Conservation (phyloP, 2,888 invertebrate genomes). For the Acleris laterana region DNA sequence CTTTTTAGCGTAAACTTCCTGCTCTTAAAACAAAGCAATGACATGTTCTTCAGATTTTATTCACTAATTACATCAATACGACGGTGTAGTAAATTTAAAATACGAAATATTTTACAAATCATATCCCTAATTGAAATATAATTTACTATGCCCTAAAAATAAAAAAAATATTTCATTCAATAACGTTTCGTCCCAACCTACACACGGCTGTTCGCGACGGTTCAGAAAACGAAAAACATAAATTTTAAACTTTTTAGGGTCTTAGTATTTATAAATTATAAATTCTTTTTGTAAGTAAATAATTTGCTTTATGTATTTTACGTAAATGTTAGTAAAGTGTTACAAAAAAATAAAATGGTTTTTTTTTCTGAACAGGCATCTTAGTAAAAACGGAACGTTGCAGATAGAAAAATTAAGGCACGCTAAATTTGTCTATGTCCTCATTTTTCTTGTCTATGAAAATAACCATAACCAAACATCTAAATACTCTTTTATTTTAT, state of each 20-base stretch:
- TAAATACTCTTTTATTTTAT: constrained; percentile 11
- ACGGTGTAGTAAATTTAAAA: constrained; percentile 64
- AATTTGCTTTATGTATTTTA: neutral
- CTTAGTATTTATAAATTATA: neutral
- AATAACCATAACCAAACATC: constrained; percentile 20
- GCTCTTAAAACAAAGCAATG: constrained; percentile 82
- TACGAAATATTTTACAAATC: constrained; percentile 74
- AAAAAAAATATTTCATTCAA: constrained; percentile 80
- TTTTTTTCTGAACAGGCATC: neutral
- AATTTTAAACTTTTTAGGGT: neutral
- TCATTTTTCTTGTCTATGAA: constrained; percentile 28
- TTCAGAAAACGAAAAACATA: constrained; percentile 22
- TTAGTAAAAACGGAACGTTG: constrained; percentile 37
- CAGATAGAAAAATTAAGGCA: constrained; percentile 37
- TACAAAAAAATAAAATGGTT: constrained; percentile 1
- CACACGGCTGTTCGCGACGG: constrained; percentile 40
- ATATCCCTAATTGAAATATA: constrained; percentile 78
- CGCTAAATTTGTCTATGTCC: constrained; percentile 35
- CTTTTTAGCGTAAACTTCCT: constrained; percentile 84
- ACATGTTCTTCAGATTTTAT: constrained; percentile 74
- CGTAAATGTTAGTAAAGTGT: neutral
- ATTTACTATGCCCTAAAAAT: constrained; percentile 79
- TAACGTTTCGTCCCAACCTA: constrained; percentile 70
- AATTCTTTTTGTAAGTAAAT: neutral
- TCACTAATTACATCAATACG: constrained; percentile 64